A percentile compares a stretch with the other conserved stretches of the same genome.
These are phyloP conservation scores for Caligus rogercresseyi DNA, from an alignment of 1,140 invertebrate genomes.

Conservation along the genomic window DNA sequence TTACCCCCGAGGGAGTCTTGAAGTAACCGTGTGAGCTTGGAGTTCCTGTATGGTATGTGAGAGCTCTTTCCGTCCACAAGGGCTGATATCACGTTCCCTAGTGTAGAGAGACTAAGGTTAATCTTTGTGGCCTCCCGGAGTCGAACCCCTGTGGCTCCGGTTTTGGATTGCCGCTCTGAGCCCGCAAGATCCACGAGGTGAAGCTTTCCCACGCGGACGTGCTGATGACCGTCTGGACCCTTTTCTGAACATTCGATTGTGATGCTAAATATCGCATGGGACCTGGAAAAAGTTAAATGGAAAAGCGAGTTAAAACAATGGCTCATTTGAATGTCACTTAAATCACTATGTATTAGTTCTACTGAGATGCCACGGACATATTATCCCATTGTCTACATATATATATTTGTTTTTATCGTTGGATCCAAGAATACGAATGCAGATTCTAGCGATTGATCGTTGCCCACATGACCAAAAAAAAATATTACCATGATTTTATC, in stretches of 20 bases:
- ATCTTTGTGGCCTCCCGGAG: slow-evolving; percentile 89
- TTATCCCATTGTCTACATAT: too few species aligned
- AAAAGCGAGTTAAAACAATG: too few species aligned
- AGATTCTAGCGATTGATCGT: too few species aligned
- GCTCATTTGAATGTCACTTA: too few species aligned
- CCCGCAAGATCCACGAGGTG: slow-evolving; percentile 68
- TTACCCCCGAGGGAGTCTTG: slow-evolving; percentile 91
- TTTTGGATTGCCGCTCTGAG: slow-evolving; percentile 77
- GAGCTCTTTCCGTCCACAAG: slow-evolving; percentile 81
- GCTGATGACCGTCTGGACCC: slow-evolving; percentile 39
- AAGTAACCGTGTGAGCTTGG: slow-evolving; percentile 72
- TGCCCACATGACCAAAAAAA: too few species aligned
- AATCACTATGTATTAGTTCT: too few species aligned
- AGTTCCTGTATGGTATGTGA: slow-evolving; percentile 86
- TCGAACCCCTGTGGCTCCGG: slow-evolving; percentile 65
- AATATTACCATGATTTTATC: too few species aligned
- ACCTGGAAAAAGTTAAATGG: too few species aligned
- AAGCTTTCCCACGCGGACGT: slow-evolving; percentile 52
- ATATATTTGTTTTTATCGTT: too few species aligned
- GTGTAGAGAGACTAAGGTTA: slow-evolving; percentile 75
- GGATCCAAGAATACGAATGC: too few species aligned
- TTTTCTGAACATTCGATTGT: slow-evolving; percentile 59
- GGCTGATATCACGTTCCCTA: slow-evolving; percentile 88
- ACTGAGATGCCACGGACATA: too few species aligned
- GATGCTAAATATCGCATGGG: slow-evolving; percentile 73